Conservation (phyloP, 2,888 invertebrate species). For the Morpho achilles region DNA sequence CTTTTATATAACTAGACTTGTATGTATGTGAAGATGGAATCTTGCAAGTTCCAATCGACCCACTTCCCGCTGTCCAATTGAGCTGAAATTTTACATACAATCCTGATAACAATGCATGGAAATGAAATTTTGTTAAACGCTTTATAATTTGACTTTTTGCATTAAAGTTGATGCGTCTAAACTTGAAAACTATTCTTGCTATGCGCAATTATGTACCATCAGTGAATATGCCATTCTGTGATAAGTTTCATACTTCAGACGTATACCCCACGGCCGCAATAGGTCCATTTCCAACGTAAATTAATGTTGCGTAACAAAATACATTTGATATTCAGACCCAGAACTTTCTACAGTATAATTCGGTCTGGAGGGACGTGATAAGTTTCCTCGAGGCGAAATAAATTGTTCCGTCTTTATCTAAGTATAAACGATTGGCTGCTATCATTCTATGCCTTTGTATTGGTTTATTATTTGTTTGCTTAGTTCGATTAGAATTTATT, state of each 20-base stretch:
- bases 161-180: too few species aligned
- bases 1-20: too few species aligned
- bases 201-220: too few species aligned
- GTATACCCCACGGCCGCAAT: conserved; percentile 16
- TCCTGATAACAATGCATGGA: too few species aligned
- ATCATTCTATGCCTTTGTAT: conserved; percentile 7
- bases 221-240: background rate
- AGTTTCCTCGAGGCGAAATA: conserved; percentile 26
- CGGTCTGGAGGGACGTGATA: conserved; percentile 27
- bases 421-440: conserved; percentile 14
- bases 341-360: conserved; percentile 28
- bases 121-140: too few species aligned
- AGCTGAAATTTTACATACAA: too few species aligned
- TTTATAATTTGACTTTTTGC: too few species aligned
- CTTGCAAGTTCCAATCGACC: too few species aligned
- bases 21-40: too few species aligned
- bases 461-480: conserved; percentile 5
- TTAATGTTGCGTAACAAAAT: conserved; percentile 26
- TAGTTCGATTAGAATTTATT: background rate
- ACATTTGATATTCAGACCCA: conserved; percentile 27
- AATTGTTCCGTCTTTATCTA: conserved; percentile 23
- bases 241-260: conserved; percentile 3
- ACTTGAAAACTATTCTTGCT: too few species aligned
- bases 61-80: too few species aligned
- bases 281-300: conserved; percentile 23